phyloP scores from a whole-genome alignment of 2,113 vertebrate species.

The Tringa solitaria region DNA sequence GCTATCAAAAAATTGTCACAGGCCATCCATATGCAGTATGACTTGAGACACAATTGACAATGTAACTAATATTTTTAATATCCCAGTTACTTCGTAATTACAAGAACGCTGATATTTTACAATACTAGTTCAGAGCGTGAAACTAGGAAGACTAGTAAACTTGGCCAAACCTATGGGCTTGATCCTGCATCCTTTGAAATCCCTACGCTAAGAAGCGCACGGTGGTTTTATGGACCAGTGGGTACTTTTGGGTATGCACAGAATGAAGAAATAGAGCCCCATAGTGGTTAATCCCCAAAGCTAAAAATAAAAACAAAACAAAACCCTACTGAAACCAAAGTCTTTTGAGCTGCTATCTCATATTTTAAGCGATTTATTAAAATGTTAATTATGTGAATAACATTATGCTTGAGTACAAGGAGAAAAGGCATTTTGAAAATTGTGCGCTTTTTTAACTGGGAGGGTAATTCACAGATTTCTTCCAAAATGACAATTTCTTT shows the following conservation, averaged over 20 bases:
- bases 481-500: slow-evolving; percentile 89
- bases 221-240: background rate
- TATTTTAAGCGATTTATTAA: slow-evolving; percentile 51
- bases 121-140: background rate
- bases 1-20: slow-evolving; percentile 67
- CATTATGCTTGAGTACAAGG: slow-evolving; percentile 43
- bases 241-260: slow-evolving; percentile 55
- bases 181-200: background rate
- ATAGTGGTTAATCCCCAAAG: slow-evolving; percentile 66
- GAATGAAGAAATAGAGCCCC: slow-evolving; percentile 60
- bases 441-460: slow-evolving; percentile 81
- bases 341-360: slow-evolving; percentile 20
- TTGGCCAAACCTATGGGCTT: background rate
- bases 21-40: slow-evolving; percentile 54
- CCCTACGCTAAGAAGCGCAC: background rate
- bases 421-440: slow-evolving; percentile 80
- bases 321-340: slow-evolving; percentile 29
- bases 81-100: slow-evolving; percentile 63
- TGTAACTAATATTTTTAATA: slow-evolving; percentile 71
- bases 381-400: slow-evolving; percentile 50
- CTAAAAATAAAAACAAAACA: slow-evolving; percentile 55
- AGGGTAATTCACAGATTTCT: slow-evolving; percentile 92
- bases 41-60: slow-evolving; percentile 62
- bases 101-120: background rate
- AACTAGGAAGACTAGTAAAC: background rate